These are phyloP conservation scores for Avahi laniger DNA, from an alignment of 2,797 vertebrate species.

Conservation along the genomic window DNA sequence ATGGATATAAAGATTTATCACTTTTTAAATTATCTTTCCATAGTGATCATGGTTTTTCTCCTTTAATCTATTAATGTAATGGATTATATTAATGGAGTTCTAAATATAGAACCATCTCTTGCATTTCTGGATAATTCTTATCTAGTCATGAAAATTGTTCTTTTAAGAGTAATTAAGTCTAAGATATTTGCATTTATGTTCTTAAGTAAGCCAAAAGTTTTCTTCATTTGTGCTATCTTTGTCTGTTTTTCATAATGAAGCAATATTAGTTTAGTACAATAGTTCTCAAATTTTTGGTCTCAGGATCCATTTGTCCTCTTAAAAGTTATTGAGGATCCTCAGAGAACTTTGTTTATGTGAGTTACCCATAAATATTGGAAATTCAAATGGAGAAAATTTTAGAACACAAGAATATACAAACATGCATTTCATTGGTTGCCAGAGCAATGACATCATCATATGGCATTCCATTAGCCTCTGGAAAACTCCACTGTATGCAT, in stretches of 20 bases:
- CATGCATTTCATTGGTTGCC: conserved; percentile 1
- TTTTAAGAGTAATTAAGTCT: conserved; percentile 42
- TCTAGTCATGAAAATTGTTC: not conserved
- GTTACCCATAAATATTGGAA: not conserved
- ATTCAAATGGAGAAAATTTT: conserved; percentile 33
- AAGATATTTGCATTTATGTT: not conserved
- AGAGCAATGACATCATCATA: not conserved
- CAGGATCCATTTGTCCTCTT: not conserved
- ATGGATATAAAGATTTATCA: not conserved
- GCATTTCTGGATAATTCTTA: conserved; percentile 24
- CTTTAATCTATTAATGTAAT: not conserved
- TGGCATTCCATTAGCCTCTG: not conserved
- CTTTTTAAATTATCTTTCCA: conserved; percentile 7
- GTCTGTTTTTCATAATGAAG: not conserved
- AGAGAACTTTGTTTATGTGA: conserved; percentile 16
- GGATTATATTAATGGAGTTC: conserved; percentile 9
- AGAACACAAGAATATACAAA: not conserved
- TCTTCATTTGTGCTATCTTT: not conserved
- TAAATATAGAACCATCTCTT: conserved; percentile 8
- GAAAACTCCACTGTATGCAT: not conserved
- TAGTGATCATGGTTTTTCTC: conserved; percentile 11
- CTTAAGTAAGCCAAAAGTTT: not conserved
- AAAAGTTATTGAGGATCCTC: not conserved
- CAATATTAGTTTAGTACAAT: not conserved
- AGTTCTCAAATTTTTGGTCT: not conserved